These are phyloP conservation scores for Drosophila bocki DNA, from an alignment of 1,140 invertebrate species.

Conservation along the genomic window DNA sequence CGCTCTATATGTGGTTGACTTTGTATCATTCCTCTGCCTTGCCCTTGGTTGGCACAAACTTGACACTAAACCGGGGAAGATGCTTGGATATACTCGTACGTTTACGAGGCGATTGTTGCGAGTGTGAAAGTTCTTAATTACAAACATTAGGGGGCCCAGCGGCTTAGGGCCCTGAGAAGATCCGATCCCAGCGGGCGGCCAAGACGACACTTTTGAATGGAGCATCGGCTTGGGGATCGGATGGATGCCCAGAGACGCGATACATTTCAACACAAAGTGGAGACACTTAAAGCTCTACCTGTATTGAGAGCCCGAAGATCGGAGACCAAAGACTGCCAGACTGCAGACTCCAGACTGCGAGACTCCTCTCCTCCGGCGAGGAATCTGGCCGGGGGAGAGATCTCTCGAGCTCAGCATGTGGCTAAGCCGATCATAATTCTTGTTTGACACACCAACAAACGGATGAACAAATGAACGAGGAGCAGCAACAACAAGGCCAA, in stretches of 20 bases:
- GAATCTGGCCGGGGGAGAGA: constrained; percentile 41
- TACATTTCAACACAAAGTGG: constrained; percentile 84
- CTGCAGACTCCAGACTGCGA: constrained; percentile 33
- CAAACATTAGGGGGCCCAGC: constrained; percentile 84
- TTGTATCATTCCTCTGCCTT: constrained; percentile 28
- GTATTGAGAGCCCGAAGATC: constrained; percentile 58
- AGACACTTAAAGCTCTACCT: constrained; percentile 84
- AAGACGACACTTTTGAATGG: constrained; percentile 82
- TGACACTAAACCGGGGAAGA: constrained; percentile 71
- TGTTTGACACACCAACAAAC: constrained; percentile 84
- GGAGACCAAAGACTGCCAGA: constrained; percentile 1
- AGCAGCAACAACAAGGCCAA: constrained; percentile 59
- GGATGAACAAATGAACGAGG: constrained; percentile 83
- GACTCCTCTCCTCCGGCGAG: constrained; percentile 22
- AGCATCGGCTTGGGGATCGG: constrained; percentile 25
- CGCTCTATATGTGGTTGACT: constrained; percentile 20
- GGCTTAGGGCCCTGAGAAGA: constrained; percentile 73
- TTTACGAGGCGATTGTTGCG: constrained; percentile 83
- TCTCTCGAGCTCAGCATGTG: constrained; percentile 79
- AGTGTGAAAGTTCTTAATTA: constrained; percentile 85
- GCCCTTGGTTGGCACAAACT: constrained; percentile 77
- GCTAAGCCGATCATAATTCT: constrained; percentile 85
- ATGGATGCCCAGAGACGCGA: constrained; percentile 52
- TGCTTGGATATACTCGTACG: constrained; percentile 57
- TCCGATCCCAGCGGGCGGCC: constrained; percentile 75